Conservation (phyloP, 2,113 vertebrate species). For the Asarcornis scutulata region DNA sequence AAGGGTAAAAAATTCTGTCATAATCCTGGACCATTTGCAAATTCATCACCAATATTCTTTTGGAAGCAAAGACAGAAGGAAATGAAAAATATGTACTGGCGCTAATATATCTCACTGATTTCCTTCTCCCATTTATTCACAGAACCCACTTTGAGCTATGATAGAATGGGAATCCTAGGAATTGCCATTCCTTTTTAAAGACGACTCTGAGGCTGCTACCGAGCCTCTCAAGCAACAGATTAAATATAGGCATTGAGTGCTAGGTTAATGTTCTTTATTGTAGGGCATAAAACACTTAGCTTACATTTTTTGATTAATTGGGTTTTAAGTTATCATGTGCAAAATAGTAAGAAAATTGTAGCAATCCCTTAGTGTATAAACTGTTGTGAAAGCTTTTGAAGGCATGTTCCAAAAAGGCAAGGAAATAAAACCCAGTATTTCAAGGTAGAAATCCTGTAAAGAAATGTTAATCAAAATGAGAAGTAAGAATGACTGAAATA, state of each 20-base stretch:
- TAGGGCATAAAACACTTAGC: neutral
- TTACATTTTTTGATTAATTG: neutral
- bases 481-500: neutral
- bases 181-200: conserved; percentile 21
- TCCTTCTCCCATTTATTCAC: conserved; percentile 71
- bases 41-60: conserved; percentile 81
- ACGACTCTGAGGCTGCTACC: neutral
- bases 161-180: conserved; percentile 62
- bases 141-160: conserved; percentile 71
- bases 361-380: neutral
- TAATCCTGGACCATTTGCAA: conserved; percentile 79
- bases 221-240: conserved; percentile 29
- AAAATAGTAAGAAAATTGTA: neutral
- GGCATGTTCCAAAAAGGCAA: rapidly evolving
- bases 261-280: neutral
- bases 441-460: neutral
- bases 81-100: conserved; percentile 67
- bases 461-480: neutral
- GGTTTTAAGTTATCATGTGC: neutral
- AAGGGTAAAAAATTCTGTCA: conserved; percentile 77
- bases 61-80: conserved; percentile 68
- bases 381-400: neutral
- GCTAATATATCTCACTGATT: conserved; percentile 80
- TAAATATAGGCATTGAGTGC: neutral
- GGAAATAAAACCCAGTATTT: neutral